Conservation (phyloP, 2,797 vertebrate genomes). For the Parauchenoglanis punctatus region DNA sequence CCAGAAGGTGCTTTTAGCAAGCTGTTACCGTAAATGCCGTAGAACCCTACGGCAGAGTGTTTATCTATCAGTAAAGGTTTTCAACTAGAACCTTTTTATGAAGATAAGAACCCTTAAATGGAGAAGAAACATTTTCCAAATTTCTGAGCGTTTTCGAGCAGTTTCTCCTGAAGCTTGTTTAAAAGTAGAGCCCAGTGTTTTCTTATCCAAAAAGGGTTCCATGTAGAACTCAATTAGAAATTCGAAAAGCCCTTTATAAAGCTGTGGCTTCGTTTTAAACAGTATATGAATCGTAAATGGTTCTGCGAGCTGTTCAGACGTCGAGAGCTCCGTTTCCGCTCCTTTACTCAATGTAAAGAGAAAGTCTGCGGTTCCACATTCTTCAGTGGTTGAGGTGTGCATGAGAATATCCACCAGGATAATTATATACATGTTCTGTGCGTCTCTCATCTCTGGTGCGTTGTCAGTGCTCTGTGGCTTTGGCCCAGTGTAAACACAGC, state of each 20-base stretch:
- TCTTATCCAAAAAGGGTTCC: background rate
- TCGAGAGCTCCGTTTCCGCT: background rate
- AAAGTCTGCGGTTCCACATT: conserved; percentile 19
- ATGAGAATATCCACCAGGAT: conserved; percentile 40
- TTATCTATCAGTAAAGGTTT: background rate
- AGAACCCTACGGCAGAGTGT: background rate
- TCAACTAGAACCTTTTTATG: background rate
- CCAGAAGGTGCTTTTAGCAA: background rate
- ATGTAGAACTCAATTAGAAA: background rate
- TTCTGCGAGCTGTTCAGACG: background rate
- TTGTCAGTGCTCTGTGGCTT: conserved; percentile 54
- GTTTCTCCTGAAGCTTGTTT: background rate
- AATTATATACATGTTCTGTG: conserved; percentile 39
- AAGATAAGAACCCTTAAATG: background rate
- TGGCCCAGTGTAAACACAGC: conserved; percentile 59
- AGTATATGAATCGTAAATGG: background rate
- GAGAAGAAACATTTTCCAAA: background rate
- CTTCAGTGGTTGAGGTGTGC: conserved; percentile 37
- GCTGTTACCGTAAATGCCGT: background rate
- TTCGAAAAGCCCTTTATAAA: background rate
- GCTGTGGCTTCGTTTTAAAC: no score
- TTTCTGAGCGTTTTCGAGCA: background rate
- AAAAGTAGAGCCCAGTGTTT: background rate
- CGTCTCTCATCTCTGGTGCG: conserved; percentile 38
- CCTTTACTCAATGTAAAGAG: background rate